A percentile compares a stretch with the other conserved stretches of the same genome.
Conservation (phyloP, 2,797 vertebrate species). For the Cichlasoma orientale region DNA sequence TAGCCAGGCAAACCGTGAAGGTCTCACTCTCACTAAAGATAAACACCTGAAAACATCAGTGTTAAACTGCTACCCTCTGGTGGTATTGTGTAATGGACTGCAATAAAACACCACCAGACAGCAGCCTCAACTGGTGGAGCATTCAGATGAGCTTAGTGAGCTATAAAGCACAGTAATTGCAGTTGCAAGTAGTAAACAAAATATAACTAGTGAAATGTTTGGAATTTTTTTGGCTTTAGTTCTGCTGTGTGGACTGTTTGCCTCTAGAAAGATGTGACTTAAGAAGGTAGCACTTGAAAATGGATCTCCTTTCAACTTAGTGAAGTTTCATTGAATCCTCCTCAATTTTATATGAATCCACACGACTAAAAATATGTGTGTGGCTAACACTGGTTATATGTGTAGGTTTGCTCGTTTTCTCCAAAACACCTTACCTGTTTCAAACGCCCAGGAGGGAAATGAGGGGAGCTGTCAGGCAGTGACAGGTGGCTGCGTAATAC, state of each 20-base stretch:
- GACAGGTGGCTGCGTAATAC: too few species aligned
- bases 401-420: neutral
- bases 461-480: too few species aligned
- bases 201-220: too few species aligned
- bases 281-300: neutral
- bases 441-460: too few species aligned
- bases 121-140: neutral
- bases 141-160: neutral
- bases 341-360: neutral
- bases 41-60: too few species aligned
- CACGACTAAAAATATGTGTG: neutral
- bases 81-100: neutral
- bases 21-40: too few species aligned
- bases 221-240: neutral
- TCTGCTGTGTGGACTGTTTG: neutral
- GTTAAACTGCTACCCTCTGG: neutral
- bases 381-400: neutral
- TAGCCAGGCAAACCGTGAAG: neutral
- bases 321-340: neutral
- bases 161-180: neutral
- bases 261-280: neutral
- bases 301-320: neutral
- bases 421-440: rapidly evolving
- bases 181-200: too few species aligned
- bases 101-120: neutral